Percentiles rank a stretch among this genome's conserved stretches.
These are phyloP conservation scores for Rissa tridactyla DNA, from an alignment of 2,113 vertebrate species.

Conservation along the genomic window DNA sequence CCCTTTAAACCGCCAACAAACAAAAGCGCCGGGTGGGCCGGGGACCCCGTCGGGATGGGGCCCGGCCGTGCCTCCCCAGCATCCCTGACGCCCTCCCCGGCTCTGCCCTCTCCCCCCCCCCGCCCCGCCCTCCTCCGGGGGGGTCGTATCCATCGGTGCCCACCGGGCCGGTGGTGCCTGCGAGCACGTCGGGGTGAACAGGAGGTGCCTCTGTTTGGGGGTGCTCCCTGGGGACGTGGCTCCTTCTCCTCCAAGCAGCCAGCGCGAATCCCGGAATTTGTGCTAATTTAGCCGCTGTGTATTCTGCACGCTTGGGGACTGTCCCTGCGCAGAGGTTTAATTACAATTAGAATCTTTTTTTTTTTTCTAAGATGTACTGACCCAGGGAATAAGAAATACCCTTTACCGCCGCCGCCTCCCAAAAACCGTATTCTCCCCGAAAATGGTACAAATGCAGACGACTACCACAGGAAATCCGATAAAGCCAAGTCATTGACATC, in stretches of 20 bases:
- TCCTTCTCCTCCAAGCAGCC: neutral
- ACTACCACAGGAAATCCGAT: neutral
- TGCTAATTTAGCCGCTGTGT: neutral
- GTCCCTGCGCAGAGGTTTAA: neutral
- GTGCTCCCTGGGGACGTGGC: neutral
- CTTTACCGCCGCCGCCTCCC: accelerated
- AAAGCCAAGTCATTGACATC: neutral
- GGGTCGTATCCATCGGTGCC: neutral
- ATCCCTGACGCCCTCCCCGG: neutral
- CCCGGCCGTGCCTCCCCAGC: neutral
- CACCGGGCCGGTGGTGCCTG: neutral
- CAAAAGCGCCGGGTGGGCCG: neutral
- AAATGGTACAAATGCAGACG: neutral
- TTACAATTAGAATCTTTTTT: neutral
- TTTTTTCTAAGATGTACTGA: neutral
- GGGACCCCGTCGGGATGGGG: neutral
- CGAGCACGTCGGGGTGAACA: neutral
- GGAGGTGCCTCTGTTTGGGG: neutral
- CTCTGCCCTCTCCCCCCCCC: neutral
- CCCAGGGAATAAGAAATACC: neutral
- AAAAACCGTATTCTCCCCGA: accelerated
- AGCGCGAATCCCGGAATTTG: neutral
- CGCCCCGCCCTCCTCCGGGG: too few relatives aligned
- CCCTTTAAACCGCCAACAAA: neutral
- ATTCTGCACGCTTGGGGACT: neutral